These are phyloP conservation scores for Phengaris arion DNA, from an alignment of 2,888 invertebrate species.

Conservation along the genomic window DNA sequence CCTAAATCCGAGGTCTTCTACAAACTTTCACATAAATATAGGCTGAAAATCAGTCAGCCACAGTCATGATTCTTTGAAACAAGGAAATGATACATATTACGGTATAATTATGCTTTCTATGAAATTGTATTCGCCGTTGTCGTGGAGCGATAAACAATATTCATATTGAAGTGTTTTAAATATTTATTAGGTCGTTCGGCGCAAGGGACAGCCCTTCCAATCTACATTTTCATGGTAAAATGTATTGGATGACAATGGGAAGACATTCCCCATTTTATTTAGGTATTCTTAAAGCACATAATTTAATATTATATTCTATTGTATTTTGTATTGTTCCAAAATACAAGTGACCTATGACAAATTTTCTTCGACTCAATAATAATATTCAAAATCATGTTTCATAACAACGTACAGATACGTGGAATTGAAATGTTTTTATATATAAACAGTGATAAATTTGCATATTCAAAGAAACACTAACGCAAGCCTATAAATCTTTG, in stretches of 20 bases:
- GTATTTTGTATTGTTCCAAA: no score
- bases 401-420: background rate
- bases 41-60: background rate
- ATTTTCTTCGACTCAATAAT: background rate
- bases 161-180: background rate
- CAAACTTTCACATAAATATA: background rate
- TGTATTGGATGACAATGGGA: no score
- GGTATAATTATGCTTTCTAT: background rate
- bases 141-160: background rate
- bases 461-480: background rate
- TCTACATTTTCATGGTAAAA: no score
- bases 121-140: background rate
- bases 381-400: background rate
- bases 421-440: background rate
- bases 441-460: background rate
- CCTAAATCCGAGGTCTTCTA: background rate
- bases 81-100: background rate
- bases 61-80: constrained; percentile 3
- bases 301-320: no score
- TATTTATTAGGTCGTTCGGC: no score
- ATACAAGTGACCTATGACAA: background rate
- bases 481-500: background rate
- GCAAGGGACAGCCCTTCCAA: no score
- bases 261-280: no score
- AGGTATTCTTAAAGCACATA: no score